Evolutionary conservation across 2,797 vertebrate species (phyloP), one percentile per base, ranked within the genome.

Genomic region (Adelosebastes latens): DNA sequence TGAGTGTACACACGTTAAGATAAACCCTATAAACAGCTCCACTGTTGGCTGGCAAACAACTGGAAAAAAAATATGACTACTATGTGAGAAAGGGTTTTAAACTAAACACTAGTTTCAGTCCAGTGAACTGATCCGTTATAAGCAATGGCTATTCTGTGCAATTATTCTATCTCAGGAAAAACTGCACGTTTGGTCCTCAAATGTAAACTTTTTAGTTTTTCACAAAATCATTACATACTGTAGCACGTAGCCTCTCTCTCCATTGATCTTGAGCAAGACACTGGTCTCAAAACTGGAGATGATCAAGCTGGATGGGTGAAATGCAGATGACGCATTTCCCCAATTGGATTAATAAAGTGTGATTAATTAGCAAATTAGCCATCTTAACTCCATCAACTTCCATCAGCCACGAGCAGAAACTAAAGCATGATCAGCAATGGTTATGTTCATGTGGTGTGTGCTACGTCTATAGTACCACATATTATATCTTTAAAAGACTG

Each of bases 351-450:
- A 71, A 77, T 74, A 75, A 83, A 64, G 34, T 77, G 13, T 20
- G 76, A 60, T 60, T 62, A 52, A 85, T 76, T 71, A 52, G 74
- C 46, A 52, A 79, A 72, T 77, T 64, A 79, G 58, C 49, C 53
- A 3, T 1, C 63, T 42, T 71, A 63, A 80, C 56, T 75, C 31
- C 20, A 53, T 77, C 53, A 78, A 25, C 29, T 62, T 20, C 56
- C 10, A 73, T 76, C 27, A 72, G 52, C 27, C 62, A 61, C 13
- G 3, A 60, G 63, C 16, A 82, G 22, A 71, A 67, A 67, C 6
- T 67, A 20, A 46, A 66, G 62, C 22, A 9, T 18, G 25, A 82
- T 63, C 31, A 62, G 24, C 25, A 64, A 62, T 49, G 46, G 64
- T 76, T 8, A 24, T 11, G 52, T 65, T 60, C 52, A 22, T n/a